Evolutionary conservation across 2,888 invertebrate species (phyloP).

Genomic region (Plutella xylostella): DNA sequence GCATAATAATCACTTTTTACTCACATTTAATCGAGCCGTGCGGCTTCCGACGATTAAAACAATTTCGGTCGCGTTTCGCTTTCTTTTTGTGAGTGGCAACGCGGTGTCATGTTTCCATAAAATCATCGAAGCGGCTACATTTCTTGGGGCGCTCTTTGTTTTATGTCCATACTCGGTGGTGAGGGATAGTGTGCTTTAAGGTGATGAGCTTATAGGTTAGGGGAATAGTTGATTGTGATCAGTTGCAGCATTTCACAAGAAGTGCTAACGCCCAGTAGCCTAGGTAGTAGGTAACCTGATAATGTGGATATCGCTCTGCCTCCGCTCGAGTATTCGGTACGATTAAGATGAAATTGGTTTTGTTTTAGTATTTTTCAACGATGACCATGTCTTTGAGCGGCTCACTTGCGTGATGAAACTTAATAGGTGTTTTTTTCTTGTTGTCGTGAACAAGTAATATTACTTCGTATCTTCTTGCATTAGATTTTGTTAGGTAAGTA

Average conservation of each 20-base stretch:
- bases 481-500: no score
- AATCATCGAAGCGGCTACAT: constrained; percentile 67
- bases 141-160: constrained; percentile 39
- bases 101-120: constrained; percentile 67
- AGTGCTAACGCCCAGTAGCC: constrained; percentile 57
- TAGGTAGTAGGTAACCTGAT: constrained; percentile 69
- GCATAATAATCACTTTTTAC: constrained; percentile 16
- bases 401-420: constrained; percentile 1
- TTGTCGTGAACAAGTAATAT: no score
- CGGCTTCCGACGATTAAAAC: constrained; percentile 65
- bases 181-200: constrained; percentile 23
- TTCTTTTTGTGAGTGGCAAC: constrained; percentile 64
- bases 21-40: constrained; percentile 37
- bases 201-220: constrained; percentile 16
- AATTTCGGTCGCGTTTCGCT: constrained; percentile 58
- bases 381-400: constrained; percentile 26
- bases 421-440: no score
- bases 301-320: constrained; percentile 64
- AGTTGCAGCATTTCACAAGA: constrained; percentile 22
- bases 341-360: constrained; percentile 61
- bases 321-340: constrained; percentile 60
- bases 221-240: not conserved
- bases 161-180: constrained; percentile 24
- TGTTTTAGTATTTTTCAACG: constrained; percentile 46
- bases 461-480: no score